Base-by-base conservation (phyloP, 2,888 invertebrate genomes). In the Drosophila nr. fundita region DNA sequence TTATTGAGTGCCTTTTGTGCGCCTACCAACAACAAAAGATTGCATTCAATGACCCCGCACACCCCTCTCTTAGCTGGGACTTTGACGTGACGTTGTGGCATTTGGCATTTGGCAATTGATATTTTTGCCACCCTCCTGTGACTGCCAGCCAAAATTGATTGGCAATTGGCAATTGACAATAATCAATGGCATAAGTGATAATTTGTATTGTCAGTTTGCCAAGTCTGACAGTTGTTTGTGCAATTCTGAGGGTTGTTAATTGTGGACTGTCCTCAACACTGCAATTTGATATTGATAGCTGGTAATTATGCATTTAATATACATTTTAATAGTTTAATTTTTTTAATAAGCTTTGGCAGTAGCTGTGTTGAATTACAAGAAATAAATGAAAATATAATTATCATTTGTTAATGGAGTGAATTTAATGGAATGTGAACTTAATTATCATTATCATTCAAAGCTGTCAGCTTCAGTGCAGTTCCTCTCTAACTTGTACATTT, bases 131-230 rank as follows among this genome's bases (percentile, higher is more conserved):
- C 75, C 78, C 80, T 62, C 57, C 54, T 68, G 62, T 60, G 42
- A 42, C 57, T 42, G 71, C 34, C 49, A 64, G 68, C 59, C 66
- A 18, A 67, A 78, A 76, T 85, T 80, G 82, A 86, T 88, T 86
- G 87, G 70, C 24, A 45, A 86, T 88, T 83, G 87, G 72, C 87
- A 86, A 89, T 87, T 82, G 87, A 63, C 86, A 85, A 87, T 87
- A 89, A 87, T 89, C 87, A 82, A 83, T 80, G 77, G 85, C 55
- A 76, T 82, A 89, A 87, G 86, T 82, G 83, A 85, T 87, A 85
- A 87, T 87, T 89, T 87, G 73, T 58, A 87, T 87, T 89, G 89
- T 69, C 57, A n/a, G 65, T 62, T 53, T 70, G 59, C 32, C 66
- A 55, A 54, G 59, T 60, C 55, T 68, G 66, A 65, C 69, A 58